phyloP scores from a whole-genome alignment of 2,797 vertebrate genomes.

The Gallinago stenura region DNA sequence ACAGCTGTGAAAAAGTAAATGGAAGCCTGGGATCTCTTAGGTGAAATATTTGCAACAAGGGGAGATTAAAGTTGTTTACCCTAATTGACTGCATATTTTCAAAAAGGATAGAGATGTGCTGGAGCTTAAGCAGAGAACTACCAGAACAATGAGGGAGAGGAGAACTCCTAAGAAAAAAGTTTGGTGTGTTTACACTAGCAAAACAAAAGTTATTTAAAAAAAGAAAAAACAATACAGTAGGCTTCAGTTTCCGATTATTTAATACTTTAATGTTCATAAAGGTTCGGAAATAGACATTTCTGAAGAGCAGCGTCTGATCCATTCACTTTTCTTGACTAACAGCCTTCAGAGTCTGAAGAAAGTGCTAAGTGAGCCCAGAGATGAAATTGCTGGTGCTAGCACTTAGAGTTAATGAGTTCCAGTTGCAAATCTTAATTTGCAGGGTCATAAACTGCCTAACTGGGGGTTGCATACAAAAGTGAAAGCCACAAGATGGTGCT shows the following conservation, averaged over 20 bases:
- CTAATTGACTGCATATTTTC: not conserved
- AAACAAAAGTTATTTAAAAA: not conserved
- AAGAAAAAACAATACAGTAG: not conserved
- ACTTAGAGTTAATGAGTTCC: not conserved
- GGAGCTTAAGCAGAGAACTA: not conserved
- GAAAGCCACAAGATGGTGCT: constrained; percentile 60
- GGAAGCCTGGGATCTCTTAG: not conserved
- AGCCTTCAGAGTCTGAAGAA: not conserved
- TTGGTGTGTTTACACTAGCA: not conserved
- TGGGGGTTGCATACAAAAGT: not conserved
- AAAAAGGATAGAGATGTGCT: not conserved
- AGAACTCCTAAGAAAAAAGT: not conserved
- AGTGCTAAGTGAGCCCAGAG: not conserved
- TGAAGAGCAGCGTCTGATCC: not conserved
- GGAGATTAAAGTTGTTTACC: not conserved
- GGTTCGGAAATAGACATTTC: not conserved
- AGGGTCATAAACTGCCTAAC: not conserved
- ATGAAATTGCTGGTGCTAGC: not conserved
- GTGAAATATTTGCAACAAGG: not conserved
- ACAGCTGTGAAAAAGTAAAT: not conserved
- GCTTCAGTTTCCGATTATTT: not conserved
- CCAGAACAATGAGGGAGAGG: not conserved
- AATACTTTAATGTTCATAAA: not conserved
- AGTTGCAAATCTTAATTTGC: not conserved
- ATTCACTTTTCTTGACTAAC: not conserved